Evolutionary conservation across 1,140 invertebrate genomes (phyloP).

Genomic region (Meloidogyne exigua): DNA sequence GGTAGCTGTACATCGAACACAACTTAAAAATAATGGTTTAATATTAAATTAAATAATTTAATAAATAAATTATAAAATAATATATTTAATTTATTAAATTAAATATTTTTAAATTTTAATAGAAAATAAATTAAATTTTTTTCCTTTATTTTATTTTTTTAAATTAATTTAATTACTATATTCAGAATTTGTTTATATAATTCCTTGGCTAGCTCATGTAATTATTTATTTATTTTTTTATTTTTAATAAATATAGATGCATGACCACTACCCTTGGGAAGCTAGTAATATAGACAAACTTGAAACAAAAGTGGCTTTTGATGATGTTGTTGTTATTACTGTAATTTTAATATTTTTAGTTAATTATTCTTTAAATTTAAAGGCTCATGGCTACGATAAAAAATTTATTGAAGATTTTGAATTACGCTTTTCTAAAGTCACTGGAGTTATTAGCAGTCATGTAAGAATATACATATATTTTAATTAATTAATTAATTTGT

Average conservation of each 20-base stretch:
- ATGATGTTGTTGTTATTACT: slow-evolving; percentile 61
- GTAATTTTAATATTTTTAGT: not conserved
- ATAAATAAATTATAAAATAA: no score
- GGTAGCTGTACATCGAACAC: slow-evolving; percentile 50
- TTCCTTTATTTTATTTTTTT: no score
- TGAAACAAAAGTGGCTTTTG: slow-evolving; percentile 57
- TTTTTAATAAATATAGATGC: slow-evolving; percentile 31
- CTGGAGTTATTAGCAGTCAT: slow-evolving; percentile 58
- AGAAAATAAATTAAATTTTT: no score
- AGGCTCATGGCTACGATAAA: slow-evolving; percentile 59
- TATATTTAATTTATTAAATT: no score
- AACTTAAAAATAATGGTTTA: slow-evolving; percentile 43
- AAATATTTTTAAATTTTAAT: no score
- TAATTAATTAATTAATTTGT: not conserved
- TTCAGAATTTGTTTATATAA: slow-evolving; percentile 57
- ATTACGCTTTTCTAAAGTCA: slow-evolving; percentile 53
- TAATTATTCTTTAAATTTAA: not conserved
- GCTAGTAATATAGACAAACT: slow-evolving; percentile 58
- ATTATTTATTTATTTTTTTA: slow-evolving; percentile 12
- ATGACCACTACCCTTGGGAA: slow-evolving; percentile 63
- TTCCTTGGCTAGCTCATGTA: slow-evolving; percentile 63
- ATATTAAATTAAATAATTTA: not conserved
- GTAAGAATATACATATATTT: slow-evolving; percentile 37
- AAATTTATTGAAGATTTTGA: slow-evolving; percentile 64
- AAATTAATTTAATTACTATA: not conserved